phyloP scores from a whole-genome alignment of 2,113 vertebrate species.

The Microtus pennsylvanicus region DNA sequence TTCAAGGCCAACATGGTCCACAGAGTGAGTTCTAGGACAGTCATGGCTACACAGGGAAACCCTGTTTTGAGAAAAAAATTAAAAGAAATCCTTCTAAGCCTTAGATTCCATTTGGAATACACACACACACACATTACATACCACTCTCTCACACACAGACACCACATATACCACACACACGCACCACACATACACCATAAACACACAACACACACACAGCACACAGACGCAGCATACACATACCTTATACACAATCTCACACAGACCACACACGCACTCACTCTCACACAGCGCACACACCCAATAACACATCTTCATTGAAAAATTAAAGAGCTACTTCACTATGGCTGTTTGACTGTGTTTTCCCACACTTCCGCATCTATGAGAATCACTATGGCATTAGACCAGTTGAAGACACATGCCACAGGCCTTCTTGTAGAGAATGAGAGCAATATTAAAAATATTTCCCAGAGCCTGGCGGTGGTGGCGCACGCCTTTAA shows the following conservation, averaged over 20 bases:
- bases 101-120: constrained; percentile 26
- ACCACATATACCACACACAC: not conserved
- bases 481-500: too few relatives aligned
- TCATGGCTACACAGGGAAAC: too few relatives aligned
- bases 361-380: not conserved
- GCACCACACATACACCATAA: not conserved
- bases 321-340: constrained; percentile 25
- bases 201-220: not conserved
- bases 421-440: not conserved
- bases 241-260: not conserved
- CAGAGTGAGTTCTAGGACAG: too few relatives aligned
- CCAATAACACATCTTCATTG: not conserved
- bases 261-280: not conserved
- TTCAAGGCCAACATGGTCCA: too few relatives aligned
- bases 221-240: not conserved
- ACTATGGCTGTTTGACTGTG: not conserved
- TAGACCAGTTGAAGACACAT: not conserved
- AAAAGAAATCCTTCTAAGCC: not conserved
- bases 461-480: not conserved
- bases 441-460: constrained; percentile 15
- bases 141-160: not conserved
- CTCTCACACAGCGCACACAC: not conserved
- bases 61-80: too few relatives aligned
- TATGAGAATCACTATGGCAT: not conserved
- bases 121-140: not conserved